Conservation (phyloP, 2,797 vertebrate genomes). For the Chaetodon trifasciatus region DNA sequence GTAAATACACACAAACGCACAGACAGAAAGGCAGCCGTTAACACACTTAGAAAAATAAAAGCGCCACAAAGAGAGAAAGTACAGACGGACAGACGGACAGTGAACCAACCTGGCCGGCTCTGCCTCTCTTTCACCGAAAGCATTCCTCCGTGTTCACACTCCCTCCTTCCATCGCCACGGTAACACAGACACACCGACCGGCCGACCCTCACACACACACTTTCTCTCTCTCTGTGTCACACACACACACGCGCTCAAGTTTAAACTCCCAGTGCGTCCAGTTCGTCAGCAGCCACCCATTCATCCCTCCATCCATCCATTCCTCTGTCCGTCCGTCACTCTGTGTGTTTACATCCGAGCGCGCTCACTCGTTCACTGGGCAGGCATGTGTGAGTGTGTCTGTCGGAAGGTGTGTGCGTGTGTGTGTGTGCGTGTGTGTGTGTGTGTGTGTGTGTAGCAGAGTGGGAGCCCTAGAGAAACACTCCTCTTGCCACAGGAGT, state of each 20-base stretch:
- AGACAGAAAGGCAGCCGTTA: slow-evolving; percentile 13
- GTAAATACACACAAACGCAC: neutral
- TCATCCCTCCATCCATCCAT: slow-evolving; percentile 27
- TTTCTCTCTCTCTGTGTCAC: neutral
- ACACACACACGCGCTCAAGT: slow-evolving; percentile 21
- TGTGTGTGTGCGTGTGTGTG: slow-evolving; percentile 31
- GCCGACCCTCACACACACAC: slow-evolving; percentile 36
- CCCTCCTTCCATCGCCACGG: slow-evolving; percentile 65
- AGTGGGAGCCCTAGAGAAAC: slow-evolving; percentile 99
- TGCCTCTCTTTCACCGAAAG: slow-evolving; percentile 86
- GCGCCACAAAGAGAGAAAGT: neutral
- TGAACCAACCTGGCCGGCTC: slow-evolving; percentile 87
- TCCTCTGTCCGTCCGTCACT: slow-evolving; percentile 25
- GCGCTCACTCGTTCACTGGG: slow-evolving; percentile 55
- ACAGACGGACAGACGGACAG: neutral
- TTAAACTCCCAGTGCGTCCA: slow-evolving; percentile 57
- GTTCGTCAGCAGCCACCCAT: slow-evolving; percentile 20
- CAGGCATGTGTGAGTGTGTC: slow-evolving; percentile 41
- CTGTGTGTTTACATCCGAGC: slow-evolving; percentile 71
- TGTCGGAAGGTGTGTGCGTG: slow-evolving; percentile 22
- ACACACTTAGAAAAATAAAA: slow-evolving; percentile 5
- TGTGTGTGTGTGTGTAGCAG: slow-evolving; percentile 46
- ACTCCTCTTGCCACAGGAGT: slow-evolving; percentile 99
- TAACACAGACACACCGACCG: slow-evolving; percentile 73
- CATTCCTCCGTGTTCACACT: slow-evolving; percentile 89